A percentile compares a stretch with the other conserved stretches of the same genome.
Evolutionary conservation across 2,113 vertebrate species (phyloP).

Genomic region (Cryptoleucopteryx plumbea): DNA sequence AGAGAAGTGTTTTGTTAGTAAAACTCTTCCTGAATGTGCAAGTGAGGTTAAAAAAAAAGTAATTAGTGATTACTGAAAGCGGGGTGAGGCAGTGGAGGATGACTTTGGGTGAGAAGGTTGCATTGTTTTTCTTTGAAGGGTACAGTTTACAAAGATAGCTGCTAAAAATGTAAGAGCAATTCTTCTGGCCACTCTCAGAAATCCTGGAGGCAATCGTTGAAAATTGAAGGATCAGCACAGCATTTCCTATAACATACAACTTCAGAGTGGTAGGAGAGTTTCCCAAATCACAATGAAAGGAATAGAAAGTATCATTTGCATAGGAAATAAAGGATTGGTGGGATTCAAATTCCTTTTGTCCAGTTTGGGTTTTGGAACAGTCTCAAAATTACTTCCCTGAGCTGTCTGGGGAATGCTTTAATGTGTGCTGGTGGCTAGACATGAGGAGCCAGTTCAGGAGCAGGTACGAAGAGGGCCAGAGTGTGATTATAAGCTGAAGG

Average conservation of each 20-base stretch:
- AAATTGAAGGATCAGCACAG: background rate
- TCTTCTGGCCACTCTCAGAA: background rate
- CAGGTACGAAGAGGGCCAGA: background rate
- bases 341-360: background rate
- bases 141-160: background rate
- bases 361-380: background rate
- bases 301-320: background rate
- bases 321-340: background rate
- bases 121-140: background rate
- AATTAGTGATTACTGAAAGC: background rate
- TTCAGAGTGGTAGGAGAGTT: background rate
- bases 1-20: slow-evolving; percentile 40
- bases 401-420: background rate
- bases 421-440: background rate
- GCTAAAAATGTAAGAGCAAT: background rate
- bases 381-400: background rate
- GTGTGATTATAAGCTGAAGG: background rate
- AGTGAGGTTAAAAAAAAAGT: background rate
- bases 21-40: slow-evolving; percentile 37
- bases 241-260: background rate
- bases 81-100: background rate
- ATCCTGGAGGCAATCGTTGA: background rate
- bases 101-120: background rate
- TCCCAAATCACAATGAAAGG: background rate
- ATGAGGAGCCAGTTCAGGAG: background rate